A percentile compares a stretch with the other conserved stretches of the same genome.
phyloP scores from a whole-genome alignment of 2,888 invertebrate genomes.

The Quadroppia sp. region DNA sequence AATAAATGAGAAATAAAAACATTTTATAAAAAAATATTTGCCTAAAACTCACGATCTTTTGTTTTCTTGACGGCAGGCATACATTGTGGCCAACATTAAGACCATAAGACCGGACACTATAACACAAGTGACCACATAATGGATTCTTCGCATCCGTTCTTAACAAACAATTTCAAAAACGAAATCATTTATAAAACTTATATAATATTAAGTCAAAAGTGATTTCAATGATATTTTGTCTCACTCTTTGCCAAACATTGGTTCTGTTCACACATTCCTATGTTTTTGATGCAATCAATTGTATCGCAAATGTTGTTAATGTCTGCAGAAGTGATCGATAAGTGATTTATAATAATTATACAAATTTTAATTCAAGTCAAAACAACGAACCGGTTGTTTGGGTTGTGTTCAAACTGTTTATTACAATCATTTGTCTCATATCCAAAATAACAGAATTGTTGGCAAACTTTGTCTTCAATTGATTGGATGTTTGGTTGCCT shows the following conservation, averaged over 20 bases:
- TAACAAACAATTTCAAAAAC: not conserved
- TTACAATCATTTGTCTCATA: not conserved
- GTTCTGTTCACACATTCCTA: constrained; percentile 13
- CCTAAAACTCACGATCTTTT: constrained; percentile 18
- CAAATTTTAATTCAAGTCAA: not conserved
- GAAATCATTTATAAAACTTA: too few relatives aligned
- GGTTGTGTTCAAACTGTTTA: not conserved
- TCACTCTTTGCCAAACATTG: not conserved
- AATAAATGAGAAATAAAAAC: not conserved
- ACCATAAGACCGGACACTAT: not conserved
- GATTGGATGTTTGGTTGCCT: not conserved
- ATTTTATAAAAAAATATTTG: not conserved
- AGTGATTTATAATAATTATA: not conserved
- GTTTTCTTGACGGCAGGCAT: constrained; percentile 28
- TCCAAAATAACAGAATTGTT: constrained; percentile 2
- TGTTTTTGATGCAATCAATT: constrained; percentile 21
- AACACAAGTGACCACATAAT: constrained; percentile 16
- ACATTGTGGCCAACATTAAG: constrained; percentile 12
- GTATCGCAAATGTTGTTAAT: constrained; percentile 28
- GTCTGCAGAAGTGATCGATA: not conserved
- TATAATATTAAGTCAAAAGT: not conserved
- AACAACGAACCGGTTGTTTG: not conserved
- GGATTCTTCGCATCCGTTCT: constrained; percentile 16
- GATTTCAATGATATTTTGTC: not conserved
- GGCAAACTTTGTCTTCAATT: not conserved